Evolutionary conservation across 2,888 invertebrate species (phyloP).

Genomic region (Drosophila borborema): DNA sequence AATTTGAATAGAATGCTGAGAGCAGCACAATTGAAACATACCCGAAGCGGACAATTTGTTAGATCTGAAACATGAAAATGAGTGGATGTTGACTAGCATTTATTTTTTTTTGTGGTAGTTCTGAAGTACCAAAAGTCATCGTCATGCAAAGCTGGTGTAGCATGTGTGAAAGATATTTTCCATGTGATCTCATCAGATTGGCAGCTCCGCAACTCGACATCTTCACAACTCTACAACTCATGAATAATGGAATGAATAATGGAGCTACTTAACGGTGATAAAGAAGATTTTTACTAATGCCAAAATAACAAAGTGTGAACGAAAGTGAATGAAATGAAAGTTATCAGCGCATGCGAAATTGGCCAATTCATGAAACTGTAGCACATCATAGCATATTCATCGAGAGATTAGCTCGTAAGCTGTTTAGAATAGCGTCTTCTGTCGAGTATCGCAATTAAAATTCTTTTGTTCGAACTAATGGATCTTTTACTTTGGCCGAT

Average conservation of each 20-base stretch:
- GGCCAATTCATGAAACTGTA: slow-evolving; percentile 46
- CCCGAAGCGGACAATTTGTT: slow-evolving; percentile 30
- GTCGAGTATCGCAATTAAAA: slow-evolving; percentile 62
- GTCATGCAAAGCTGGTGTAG: slow-evolving; percentile 43
- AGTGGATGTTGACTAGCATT: slow-evolving; percentile 20
- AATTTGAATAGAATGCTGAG: slow-evolving; percentile 61
- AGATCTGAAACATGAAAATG: slow-evolving; percentile 31
- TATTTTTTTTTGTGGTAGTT: slow-evolving; percentile 8
- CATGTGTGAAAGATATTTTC: slow-evolving; percentile 24
- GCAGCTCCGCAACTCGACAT: slow-evolving; percentile 10
- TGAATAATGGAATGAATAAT: slow-evolving; percentile 55
- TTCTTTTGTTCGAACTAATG: slow-evolving; percentile 70
- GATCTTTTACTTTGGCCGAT: slow-evolving; percentile 63
- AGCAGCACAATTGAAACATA: slow-evolving; percentile 44
- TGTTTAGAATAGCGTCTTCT: slow-evolving; percentile 55
- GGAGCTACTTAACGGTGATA: slow-evolving; percentile 29
- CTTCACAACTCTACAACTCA: background rate
- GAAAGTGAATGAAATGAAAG: slow-evolving; percentile 75
- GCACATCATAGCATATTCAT: slow-evolving; percentile 38
- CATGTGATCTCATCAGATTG: slow-evolving; percentile 53
- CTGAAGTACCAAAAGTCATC: slow-evolving; percentile 17
- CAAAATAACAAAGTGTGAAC: slow-evolving; percentile 63
- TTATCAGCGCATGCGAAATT: slow-evolving; percentile 55
- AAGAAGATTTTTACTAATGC: slow-evolving; percentile 57
- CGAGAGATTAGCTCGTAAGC: slow-evolving; percentile 40